A percentile compares a stretch with the other conserved stretches of the same genome.
These are phyloP conservation scores for Salminus brasiliensis DNA, from an alignment of 2,113 vertebrate species.

Conservation along the genomic window DNA sequence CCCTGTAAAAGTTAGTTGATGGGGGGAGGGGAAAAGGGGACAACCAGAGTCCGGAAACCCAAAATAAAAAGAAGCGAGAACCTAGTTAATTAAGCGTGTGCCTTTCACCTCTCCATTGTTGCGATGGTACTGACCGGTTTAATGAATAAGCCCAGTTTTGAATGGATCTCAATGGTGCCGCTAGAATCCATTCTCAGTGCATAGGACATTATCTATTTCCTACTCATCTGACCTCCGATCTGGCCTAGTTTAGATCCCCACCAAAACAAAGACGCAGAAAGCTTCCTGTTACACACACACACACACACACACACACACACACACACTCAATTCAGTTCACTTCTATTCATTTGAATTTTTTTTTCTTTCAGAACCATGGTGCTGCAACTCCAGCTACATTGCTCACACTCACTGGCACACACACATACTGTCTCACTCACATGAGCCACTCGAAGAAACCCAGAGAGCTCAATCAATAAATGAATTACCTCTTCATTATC, in stretches of 20 bases:
- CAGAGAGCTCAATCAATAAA: constrained; percentile 45
- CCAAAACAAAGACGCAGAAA: background rate
- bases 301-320: too few relatives aligned
- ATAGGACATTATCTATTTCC: background rate
- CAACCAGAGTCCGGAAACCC: too few relatives aligned
- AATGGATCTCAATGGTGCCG: background rate
- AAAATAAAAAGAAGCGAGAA: background rate
- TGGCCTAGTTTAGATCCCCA: background rate
- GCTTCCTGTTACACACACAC: background rate
- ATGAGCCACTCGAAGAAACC: background rate
- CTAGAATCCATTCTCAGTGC: background rate
- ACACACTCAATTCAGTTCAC: background rate
- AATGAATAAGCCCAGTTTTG: background rate
- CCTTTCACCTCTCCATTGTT: background rate
- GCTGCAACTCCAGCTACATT: background rate
- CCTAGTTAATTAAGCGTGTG: background rate
- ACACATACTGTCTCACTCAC: too few relatives aligned
- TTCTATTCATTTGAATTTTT: too few relatives aligned
- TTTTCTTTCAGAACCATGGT: background rate
- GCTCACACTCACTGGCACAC: background rate
- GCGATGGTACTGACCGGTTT: background rate
- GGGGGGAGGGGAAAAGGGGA: too few relatives aligned
- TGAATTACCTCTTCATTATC: constrained; percentile 37
- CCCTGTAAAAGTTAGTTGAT: too few relatives aligned
- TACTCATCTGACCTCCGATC: background rate